A percentile compares a stretch with the other conserved stretches of the same genome.
phyloP scores from a whole-genome alignment of 2,113 vertebrate species.

The Amazona vittata region DNA sequence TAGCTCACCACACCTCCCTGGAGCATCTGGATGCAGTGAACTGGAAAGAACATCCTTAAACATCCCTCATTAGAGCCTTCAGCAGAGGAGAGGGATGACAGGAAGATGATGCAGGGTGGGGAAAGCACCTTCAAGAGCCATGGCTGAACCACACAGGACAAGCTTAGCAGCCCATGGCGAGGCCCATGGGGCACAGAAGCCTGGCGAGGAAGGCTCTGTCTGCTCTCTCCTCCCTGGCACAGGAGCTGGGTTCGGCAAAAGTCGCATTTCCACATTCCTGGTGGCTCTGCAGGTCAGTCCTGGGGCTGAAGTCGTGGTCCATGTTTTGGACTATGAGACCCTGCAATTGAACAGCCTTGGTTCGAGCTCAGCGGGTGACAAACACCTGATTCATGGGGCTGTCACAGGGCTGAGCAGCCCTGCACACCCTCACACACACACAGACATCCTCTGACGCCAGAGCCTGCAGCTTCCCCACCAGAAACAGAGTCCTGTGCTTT shows the following conservation, averaged over 20 bases:
- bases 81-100: rapidly evolving
- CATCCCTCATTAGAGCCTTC: neutral
- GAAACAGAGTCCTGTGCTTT: neutral
- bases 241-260: neutral
- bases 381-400: rapidly evolving
- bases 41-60: neutral
- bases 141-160: neutral
- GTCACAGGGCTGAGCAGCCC: neutral
- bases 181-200: neutral
- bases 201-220: neutral
- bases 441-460: neutral
- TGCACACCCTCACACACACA: rapidly evolving
- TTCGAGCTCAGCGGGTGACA: neutral
- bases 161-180: neutral
- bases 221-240: neutral
- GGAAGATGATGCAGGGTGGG: neutral
- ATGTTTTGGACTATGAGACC: rapidly evolving
- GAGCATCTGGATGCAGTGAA: neutral
- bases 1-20: rapidly evolving
- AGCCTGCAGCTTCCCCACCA: neutral
- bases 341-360: neutral
- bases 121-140: neutral
- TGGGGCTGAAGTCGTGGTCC: rapidly evolving
- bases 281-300: neutral
- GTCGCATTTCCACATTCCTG: neutral